phyloP scores from a whole-genome alignment of 2,888 invertebrate species.

The Clivina fossor region DNA sequence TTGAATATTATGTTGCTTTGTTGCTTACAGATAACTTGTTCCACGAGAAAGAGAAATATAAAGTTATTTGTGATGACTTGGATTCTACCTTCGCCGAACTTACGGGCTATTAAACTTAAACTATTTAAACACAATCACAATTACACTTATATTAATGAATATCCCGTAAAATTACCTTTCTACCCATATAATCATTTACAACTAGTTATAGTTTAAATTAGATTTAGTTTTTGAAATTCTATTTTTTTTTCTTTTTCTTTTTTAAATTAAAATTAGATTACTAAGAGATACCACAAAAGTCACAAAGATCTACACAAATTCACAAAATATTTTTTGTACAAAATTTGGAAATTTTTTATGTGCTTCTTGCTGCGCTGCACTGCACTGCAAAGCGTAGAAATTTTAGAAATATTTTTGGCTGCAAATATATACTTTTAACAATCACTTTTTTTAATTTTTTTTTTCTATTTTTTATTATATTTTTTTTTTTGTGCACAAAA shows the following conservation, averaged over 20 bases:
- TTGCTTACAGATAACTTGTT: constrained; percentile 58
- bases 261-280: too few species aligned
- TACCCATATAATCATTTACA: constrained; percentile 41
- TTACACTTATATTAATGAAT: too few species aligned
- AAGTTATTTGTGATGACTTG: constrained; percentile 96
- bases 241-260: constrained; percentile 29
- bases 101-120: constrained; percentile 82
- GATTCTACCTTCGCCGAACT: constrained; percentile 96
- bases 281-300: too few species aligned
- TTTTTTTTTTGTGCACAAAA: constrained; percentile 19
- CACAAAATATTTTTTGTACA: background rate
- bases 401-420: background rate
- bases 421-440: constrained; percentile 6
- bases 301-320: background rate
- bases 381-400: constrained; percentile 1
- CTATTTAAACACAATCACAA: constrained; percentile 51
- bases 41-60: constrained; percentile 88
- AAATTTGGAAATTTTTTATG: background rate
- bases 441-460: constrained; percentile 17
- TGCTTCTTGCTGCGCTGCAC: background rate
- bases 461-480: constrained; percentile 9
- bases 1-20: constrained; percentile 28
- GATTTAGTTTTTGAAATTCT: constrained; percentile 9
- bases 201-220: constrained; percentile 22
- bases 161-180: too few species aligned